A percentile compares a stretch with the other conserved stretches of the same genome.
Conservation (phyloP, 2,113 vertebrate species). For the Hemibates koningsi region DNA sequence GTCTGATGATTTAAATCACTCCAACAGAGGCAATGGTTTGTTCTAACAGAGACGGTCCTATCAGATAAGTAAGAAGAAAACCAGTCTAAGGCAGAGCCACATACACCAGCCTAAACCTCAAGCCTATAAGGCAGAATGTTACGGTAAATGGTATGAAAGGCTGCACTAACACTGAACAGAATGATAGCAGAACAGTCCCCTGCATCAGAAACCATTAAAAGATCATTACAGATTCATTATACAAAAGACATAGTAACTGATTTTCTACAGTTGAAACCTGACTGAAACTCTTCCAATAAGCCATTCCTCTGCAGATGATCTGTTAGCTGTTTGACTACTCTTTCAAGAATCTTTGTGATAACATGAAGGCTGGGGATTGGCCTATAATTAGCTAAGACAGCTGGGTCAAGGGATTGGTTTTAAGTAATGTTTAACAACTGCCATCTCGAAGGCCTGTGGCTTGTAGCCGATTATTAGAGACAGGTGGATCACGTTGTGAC, state of each 20-base stretch:
- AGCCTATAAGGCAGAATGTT: neutral
- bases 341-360: too few relatives aligned
- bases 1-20: too few relatives aligned
- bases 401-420: too few relatives aligned
- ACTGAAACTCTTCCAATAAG: neutral
- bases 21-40: neutral
- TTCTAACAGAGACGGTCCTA: too few relatives aligned
- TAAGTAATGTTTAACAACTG: neutral
- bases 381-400: too few relatives aligned
- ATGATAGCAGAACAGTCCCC: neutral
- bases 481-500: neutral
- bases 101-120: neutral
- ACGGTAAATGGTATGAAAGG: neutral
- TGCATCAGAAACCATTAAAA: neutral
- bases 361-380: too few relatives aligned
- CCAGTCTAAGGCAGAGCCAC: too few relatives aligned
- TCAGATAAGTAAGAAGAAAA: too few relatives aligned
- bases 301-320: neutral
- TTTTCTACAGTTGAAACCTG: neutral
- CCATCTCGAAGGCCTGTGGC: neutral
- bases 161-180: neutral
- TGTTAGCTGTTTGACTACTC: neutral
- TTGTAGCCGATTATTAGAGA: neutral
- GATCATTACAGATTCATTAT: neutral
- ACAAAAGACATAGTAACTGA: neutral